Percentiles rank a stretch among this genome's conserved stretches.
Conservation (phyloP, 1,140 invertebrate genomes). For the Neodiprion virginianus region DNA sequence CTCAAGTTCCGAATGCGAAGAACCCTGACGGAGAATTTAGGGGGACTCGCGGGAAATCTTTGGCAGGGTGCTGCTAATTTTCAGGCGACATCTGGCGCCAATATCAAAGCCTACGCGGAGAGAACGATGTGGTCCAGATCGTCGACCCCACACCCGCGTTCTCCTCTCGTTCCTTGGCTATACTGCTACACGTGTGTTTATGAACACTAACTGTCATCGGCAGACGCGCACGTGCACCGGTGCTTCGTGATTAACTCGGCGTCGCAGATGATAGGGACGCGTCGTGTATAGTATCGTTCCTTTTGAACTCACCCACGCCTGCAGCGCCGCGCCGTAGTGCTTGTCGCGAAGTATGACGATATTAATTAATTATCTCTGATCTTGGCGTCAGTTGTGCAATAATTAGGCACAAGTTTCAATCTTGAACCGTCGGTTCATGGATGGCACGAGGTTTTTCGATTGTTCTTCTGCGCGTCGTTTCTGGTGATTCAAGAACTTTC, state of each 20-base stretch:
- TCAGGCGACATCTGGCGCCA: neutral
- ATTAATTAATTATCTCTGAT: too few species aligned
- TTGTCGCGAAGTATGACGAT: too few species aligned
- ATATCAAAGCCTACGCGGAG: neutral
- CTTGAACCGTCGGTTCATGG: too few species aligned
- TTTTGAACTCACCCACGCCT: too few species aligned
- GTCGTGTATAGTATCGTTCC: too few species aligned
- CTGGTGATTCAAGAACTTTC: too few species aligned
- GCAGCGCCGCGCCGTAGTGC: too few species aligned
- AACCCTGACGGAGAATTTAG: neutral
- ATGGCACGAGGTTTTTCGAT: too few species aligned
- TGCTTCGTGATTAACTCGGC: neutral
- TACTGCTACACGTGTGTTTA: conserved; percentile 7
- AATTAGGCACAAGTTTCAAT: too few species aligned
- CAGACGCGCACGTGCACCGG: neutral
- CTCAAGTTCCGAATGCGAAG: too few species aligned
- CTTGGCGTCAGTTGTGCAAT: too few species aligned
- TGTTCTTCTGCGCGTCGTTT: too few species aligned
- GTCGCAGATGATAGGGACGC: neutral
- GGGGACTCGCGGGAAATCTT: neutral
- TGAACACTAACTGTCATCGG: neutral
- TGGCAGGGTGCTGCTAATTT: neutral
- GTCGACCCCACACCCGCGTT: neutral
- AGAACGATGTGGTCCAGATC: conserved; percentile 3
- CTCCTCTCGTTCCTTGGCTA: neutral